These are phyloP conservation scores for Chrysomallon squamiferum DNA, from an alignment of 1,140 invertebrate species.

Conservation along the genomic window DNA sequence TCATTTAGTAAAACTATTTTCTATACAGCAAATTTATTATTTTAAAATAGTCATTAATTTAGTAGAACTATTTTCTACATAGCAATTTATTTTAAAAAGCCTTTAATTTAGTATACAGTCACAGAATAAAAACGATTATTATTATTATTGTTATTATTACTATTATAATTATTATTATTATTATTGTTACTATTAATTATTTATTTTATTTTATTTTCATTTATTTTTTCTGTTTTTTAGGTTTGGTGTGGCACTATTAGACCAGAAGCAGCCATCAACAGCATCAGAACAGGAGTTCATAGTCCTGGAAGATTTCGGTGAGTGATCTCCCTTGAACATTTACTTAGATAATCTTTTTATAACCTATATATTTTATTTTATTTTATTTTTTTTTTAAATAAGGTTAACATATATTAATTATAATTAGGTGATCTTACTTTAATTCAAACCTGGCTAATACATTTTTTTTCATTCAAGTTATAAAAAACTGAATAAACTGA, in stretches of 20 bases:
- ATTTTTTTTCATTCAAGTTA: neutral
- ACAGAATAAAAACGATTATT: no score
- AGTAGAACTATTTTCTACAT: no score
- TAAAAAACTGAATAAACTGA: neutral
- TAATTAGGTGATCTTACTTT: neutral
- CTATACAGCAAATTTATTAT: no score
- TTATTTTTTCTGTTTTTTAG: conserved; percentile 39
- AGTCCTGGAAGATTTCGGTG: conserved; percentile 66
- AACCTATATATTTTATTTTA: neutral
- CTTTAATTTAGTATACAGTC: no score
- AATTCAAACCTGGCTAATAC: neutral
- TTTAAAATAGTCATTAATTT: no score
- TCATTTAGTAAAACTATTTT: no score
- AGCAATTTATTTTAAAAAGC: no score
- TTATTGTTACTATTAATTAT: no score
- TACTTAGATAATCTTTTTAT: neutral
- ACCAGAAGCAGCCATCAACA: conserved; percentile 62
- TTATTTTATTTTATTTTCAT: no score
- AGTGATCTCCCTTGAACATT: neutral
- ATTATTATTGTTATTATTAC: no score
- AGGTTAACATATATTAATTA: neutral
- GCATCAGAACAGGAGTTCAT: conserved; percentile 65
- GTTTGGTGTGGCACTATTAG: conserved; percentile 67
- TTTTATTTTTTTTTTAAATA: neutral
- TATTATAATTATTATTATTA: no score